Base-by-base conservation (phyloP, 2,888 invertebrate genomes). In the Platycheirus rosarum region DNA sequence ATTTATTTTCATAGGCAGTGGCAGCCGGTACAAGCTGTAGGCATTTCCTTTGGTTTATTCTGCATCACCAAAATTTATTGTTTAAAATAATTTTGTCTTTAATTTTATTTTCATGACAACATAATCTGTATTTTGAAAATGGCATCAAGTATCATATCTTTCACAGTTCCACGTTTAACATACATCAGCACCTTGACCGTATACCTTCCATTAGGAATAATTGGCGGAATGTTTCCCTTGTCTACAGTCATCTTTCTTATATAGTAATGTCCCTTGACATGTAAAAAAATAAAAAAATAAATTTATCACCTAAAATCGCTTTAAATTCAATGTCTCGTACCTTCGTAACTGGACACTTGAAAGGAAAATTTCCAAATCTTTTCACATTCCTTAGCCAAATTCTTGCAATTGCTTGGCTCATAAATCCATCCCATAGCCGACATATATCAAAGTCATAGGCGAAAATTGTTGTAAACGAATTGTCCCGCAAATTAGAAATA, bases 341-440 rank as follows among this genome's bases (percentile, higher is more conserved):
- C 46, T 0, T 13, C 1, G 4, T 0, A 16, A 66, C 13, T 1
- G 89, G 88, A 18, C 88, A 88, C 16, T 85, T 84, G 53, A 69
- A 51, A 60, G 85, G 84, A 20, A 88, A 86, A 57, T 89, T 88
- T 0, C 88, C 71, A 60, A 85, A 84, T 2, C 75, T 71, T 3
- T 85, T 14, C 35, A 88, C 60, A 70, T 85, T 85, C 2, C 84
- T 82, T 14, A 85, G 86, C 87, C 86, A 89, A 44, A 16, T n/a
- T 9, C 53, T 35, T n/a, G 35, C 53, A 4, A 53, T 53, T 2
- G 35, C 37, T 20, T 18, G 18, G 20, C 53, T 37, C 32, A 53
- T 32, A 20, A 37, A 53, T 35, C 35, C 53, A 9, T 53, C 53
- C 53, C 35, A 35, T 1, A 53, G 0, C 8, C 35, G 35, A n/a